Conservation (phyloP, 1,140 invertebrate genomes). For the Drosophila chauvacae region DNA sequence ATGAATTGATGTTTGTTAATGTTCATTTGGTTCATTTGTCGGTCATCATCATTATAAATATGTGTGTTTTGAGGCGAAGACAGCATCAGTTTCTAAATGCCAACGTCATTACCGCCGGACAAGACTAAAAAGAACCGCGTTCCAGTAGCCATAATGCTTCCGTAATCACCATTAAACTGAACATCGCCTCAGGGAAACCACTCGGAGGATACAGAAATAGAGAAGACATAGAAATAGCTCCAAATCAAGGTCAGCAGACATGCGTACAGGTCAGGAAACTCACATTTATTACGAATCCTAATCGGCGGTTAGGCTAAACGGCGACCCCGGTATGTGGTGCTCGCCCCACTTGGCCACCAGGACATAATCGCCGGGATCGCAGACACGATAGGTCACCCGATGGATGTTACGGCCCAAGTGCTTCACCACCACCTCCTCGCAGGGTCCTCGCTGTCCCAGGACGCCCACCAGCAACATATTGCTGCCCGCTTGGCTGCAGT, state of each 20-base stretch:
- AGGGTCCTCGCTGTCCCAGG: conserved; percentile 93
- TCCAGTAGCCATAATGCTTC: conserved; percentile 52
- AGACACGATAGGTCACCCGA: conserved; percentile 89
- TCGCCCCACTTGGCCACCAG: conserved; percentile 96
- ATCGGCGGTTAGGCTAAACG: conserved; percentile 90
- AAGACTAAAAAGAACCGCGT: conserved; percentile 23
- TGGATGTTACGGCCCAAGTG: conserved; percentile 93
- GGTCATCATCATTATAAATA: conserved; percentile 73
- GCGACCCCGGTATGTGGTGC: conserved; percentile 95
- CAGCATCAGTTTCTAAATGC: conserved; percentile 51
- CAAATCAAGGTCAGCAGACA: conserved; percentile 28
- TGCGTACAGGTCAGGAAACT: not conserved
- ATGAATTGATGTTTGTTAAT: not conserved
- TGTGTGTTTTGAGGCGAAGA: conserved; percentile 45
- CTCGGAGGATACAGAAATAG: conserved; percentile 7
- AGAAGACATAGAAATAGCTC: not conserved
- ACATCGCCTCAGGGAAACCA: conserved; percentile 29
- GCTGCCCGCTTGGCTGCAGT: conserved; percentile 91
- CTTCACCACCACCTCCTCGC: conserved; percentile 94
- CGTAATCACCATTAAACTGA: conserved; percentile 77
- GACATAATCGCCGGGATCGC: conserved; percentile 93
- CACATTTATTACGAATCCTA: conserved; percentile 18
- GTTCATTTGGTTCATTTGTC: conserved; percentile 24
- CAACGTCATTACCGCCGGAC: conserved; percentile 68
- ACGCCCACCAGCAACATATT: conserved; percentile 95